Evolutionary conservation across 1,140 invertebrate species (phyloP).

Genomic region (Zaprionus gabonicus): DNA sequence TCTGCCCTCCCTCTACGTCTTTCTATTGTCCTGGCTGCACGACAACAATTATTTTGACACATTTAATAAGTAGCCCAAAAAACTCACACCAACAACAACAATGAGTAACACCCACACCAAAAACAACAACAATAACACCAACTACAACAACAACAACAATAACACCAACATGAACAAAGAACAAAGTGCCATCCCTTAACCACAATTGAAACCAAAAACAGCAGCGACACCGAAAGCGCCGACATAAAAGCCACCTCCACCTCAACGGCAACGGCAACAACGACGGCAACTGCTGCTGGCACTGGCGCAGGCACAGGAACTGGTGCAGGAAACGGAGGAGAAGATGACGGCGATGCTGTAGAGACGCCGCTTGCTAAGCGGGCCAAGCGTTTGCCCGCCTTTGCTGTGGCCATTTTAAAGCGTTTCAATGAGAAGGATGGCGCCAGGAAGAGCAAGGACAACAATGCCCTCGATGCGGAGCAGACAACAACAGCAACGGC

Average conservation of each 20-base stretch:
- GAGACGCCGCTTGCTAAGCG: constrained; percentile 51
- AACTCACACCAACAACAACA: constrained; percentile 32
- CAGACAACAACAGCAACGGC: constrained; percentile 51
- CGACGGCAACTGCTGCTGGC: constrained; percentile 41
- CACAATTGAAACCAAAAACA: constrained; percentile 70
- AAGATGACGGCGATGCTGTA: background rate
- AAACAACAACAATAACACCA: constrained; percentile 32
- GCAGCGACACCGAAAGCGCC: constrained; percentile 86
- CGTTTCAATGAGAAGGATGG: constrained; percentile 73
- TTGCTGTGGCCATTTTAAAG: constrained; percentile 78
- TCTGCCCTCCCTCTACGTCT: background rate
- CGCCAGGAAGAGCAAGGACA: constrained; percentile 60
- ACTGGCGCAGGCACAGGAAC: background rate
- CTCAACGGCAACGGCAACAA: constrained; percentile 58
- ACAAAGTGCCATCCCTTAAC: constrained; percentile 45
- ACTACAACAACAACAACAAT: constrained; percentile 27
- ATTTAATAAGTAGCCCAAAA: constrained; percentile 64
- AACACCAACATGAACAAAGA: constrained; percentile 33
- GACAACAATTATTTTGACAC: constrained; percentile 66
- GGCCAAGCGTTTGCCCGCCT: constrained; percentile 69
- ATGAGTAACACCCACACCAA: constrained; percentile 18
- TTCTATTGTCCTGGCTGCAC: constrained; percentile 47
- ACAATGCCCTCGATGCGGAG: constrained; percentile 55
- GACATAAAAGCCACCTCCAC: constrained; percentile 83
- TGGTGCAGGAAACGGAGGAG: constrained; percentile 16